These are phyloP conservation scores for Salmo trutta DNA, from an alignment of 2,797 vertebrate species.

Conservation along the genomic window DNA sequence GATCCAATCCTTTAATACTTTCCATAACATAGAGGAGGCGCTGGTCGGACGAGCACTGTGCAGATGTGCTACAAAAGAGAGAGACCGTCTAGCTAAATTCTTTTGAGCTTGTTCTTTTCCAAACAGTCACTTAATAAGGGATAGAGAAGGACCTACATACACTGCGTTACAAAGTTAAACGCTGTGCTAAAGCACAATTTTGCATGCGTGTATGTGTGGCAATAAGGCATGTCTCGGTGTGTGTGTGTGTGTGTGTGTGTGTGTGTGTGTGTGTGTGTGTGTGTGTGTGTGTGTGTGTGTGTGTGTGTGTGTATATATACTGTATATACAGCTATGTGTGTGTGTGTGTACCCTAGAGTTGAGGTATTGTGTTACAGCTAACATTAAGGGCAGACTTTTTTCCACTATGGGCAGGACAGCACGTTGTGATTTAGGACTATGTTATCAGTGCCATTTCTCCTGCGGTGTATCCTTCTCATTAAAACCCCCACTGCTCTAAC, in stretches of 20 bases:
- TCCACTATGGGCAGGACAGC: slow-evolving; percentile 59
- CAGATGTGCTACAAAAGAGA: slow-evolving; percentile 50
- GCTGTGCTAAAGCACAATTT: slow-evolving; percentile 28
- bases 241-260: slow-evolving; percentile 26
- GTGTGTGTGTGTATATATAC: slow-evolving; percentile 7
- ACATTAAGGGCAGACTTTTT: slow-evolving; percentile 64
- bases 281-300: background rate
- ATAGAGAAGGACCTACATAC: slow-evolving; percentile 40
- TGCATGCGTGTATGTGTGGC: background rate
- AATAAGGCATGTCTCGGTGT: background rate
- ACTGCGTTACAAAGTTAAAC: slow-evolving; percentile 60
- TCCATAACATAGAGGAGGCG: slow-evolving; percentile 61
- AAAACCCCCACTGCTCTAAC: slow-evolving; percentile 30
- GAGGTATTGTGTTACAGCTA: slow-evolving; percentile 64
- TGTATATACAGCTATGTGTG: slow-evolving; percentile 9
- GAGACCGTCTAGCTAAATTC: slow-evolving; percentile 43
- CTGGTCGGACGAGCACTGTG: slow-evolving; percentile 13
- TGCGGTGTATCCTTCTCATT: slow-evolving; percentile 65
- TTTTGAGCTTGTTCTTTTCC: slow-evolving; percentile 62
- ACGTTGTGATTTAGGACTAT: slow-evolving; percentile 37
- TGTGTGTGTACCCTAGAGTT: slow-evolving; percentile 18
- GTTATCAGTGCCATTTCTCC: slow-evolving; percentile 60
- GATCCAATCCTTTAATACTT: slow-evolving; percentile 63
- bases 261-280: slow-evolving; percentile 21
- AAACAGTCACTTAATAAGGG: slow-evolving; percentile 65